Evolutionary conservation across 2,888 invertebrate species (phyloP), one percentile per base, ranked within the genome.

Genomic region (Platycnemis pennipes): DNA sequence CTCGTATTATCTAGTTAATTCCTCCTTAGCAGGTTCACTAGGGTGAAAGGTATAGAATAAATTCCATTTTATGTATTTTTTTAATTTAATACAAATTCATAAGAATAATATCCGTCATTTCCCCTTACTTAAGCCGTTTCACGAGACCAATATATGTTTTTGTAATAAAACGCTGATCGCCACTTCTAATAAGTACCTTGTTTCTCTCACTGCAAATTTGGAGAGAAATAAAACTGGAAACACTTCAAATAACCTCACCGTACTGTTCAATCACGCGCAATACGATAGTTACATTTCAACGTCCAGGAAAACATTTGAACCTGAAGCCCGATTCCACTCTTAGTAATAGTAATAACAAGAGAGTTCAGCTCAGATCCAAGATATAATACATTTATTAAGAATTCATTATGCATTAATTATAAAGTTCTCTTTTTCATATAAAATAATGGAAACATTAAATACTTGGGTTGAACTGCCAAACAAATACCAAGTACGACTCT

Each of bases 391-490:
- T 77, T 77, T 77, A 77, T 77, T 77, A 77, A 77, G 37, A 77
- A 77, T 77, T 31, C 37, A 77, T 77, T 77, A 77, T 77, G 31
- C 37, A 77, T 77, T 77, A 77, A 77, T 77, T 77, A 77, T 77
- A 77, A 77, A 77, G 77, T 77, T 77, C 77, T 77, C 77, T 77
- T 63, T 63, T 77, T 77, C 77, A 77, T 77, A 37, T 77, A 77
- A 77, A 77, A 77, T 77, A 77, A 77, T 77, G 77, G 31, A 77
- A 77, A 77, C 37, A 37, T 37, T 77, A 77, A 77, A 77, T 22
- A 77, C 77, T n/a, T 77, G 63, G 22, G 63, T 63, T 63, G 77
- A 37, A 22, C 77, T 37, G 77, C 37, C 77, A 37, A 77, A 77
- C 11, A 77, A 77, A 77, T 77, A 77, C 77, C 77, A 77, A 77